Conservation (phyloP, 2,113 vertebrate genomes). For the Ancistrus triradiatus region DNA sequence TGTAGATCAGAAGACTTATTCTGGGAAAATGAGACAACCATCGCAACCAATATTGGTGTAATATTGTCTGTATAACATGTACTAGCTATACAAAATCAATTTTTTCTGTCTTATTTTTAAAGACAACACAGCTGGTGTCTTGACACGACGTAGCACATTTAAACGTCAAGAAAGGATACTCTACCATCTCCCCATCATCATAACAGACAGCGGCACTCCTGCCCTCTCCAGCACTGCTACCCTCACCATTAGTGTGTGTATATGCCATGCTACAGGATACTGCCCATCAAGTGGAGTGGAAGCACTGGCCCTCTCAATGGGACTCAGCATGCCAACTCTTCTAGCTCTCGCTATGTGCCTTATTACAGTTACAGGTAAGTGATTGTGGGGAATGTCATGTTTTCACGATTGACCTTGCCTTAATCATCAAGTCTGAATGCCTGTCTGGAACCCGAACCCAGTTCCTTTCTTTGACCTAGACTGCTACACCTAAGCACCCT, state of each 20-base stretch:
- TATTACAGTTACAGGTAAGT: conserved; percentile 77
- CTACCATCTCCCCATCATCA: conserved; percentile 77
- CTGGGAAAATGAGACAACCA: no score
- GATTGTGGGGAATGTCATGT: no score
- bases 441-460: no score
- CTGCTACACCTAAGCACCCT: no score
- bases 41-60: no score
- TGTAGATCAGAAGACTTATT: no score
- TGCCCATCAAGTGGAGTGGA: conserved; percentile 65
- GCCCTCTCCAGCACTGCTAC: conserved; percentile 82
- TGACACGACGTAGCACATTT: conserved; percentile 77
- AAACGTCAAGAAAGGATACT: conserved; percentile 70
- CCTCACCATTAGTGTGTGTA: conserved; percentile 79
- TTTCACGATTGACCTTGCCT: no score
- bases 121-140: conserved; percentile 89
- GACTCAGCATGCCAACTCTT: conserved; percentile 72
- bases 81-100: no score
- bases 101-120: conserved; percentile 37
- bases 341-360: conserved; percentile 72
- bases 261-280: conserved; percentile 70
- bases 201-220: conserved; percentile 81
- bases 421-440: no score
- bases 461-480: no score
- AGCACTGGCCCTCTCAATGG: conserved; percentile 70
- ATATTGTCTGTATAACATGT: no score